These are phyloP conservation scores for Drosophila pseudoobscura DNA, from an alignment of 1,140 invertebrate species.

Conservation along the genomic window DNA sequence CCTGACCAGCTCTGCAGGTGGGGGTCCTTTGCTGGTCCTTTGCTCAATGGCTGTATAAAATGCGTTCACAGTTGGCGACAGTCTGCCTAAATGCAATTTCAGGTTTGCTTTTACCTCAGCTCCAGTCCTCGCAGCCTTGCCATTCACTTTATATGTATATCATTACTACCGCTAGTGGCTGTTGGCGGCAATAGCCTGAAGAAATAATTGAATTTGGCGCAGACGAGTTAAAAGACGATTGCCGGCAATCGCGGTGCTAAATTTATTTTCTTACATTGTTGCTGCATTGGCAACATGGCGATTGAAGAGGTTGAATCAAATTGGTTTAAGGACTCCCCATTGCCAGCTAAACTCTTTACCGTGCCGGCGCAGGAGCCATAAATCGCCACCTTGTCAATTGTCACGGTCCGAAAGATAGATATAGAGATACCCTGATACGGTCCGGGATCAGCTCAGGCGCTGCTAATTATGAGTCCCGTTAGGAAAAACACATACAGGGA, in stretches of 20 bases:
- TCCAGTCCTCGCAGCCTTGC: not conserved
- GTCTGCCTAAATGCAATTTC: conserved; percentile 75
- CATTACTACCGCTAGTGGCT: conserved; percentile 21
- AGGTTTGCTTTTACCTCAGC: not conserved
- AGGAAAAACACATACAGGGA: not conserved
- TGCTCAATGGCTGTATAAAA: conserved; percentile 60
- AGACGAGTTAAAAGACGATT: conserved; percentile 70
- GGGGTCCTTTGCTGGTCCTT: conserved; percentile 10
- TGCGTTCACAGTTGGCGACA: conserved; percentile 71
- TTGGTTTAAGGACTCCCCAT: conserved; percentile 7
- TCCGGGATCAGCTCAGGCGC: conserved; percentile 22
- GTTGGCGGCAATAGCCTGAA: conserved; percentile 46
- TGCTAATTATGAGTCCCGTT: conserved; percentile 59
- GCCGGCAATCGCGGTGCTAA: conserved; percentile 60
- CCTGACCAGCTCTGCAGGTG: conserved; percentile 4
- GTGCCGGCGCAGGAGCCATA: conserved; percentile 42
- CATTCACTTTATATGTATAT: conserved; percentile 30
- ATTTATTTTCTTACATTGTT: conserved; percentile 70
- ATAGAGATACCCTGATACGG: not conserved
- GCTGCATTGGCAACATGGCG: conserved; percentile 7
- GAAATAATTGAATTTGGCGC: conserved; percentile 74
- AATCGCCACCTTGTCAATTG: conserved; percentile 52
- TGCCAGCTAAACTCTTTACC: conserved; percentile 14
- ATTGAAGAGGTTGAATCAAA: conserved; percentile 1
- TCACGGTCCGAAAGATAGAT: conserved; percentile 32